Evolutionary conservation across 1,140 invertebrate genomes (phyloP).

Genomic region (Lordiphosa clarofinis): DNA sequence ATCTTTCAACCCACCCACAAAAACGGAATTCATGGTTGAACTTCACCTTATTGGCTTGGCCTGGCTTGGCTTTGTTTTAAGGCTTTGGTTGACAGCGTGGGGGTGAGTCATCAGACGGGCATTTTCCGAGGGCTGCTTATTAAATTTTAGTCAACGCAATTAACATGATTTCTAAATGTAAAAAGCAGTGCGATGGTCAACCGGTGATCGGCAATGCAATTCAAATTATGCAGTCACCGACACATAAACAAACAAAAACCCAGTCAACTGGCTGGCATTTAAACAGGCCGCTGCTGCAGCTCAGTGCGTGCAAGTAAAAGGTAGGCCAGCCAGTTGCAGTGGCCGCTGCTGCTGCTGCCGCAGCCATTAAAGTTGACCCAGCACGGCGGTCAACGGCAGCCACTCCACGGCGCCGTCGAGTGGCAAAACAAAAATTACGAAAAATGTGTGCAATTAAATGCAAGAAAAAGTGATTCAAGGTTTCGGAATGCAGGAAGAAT

Average conservation of each 20-base stretch:
- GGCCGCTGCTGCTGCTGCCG: conserved; percentile 13
- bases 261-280: conserved; percentile 58
- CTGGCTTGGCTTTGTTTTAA: conserved; percentile 10
- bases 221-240: conserved; percentile 34
- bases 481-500: conserved; percentile 80
- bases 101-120: not conserved
- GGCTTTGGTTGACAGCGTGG: not conserved
- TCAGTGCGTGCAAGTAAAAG: conserved; percentile 53
- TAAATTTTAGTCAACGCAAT: conserved; percentile 54
- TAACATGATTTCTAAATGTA: conserved; percentile 69
- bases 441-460: conserved; percentile 70
- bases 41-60: conserved; percentile 59
- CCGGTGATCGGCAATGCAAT: conserved; percentile 55
- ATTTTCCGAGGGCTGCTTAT: conserved; percentile 12
- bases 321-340: conserved; percentile 42
- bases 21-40: conserved; percentile 49
- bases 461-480: conserved; percentile 79
- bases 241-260: conserved; percentile 38
- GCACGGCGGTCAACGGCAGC: conserved; percentile 63
- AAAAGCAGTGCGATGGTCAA: conserved; percentile 67
- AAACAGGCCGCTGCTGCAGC: conserved; percentile 23
- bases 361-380: conserved; percentile 62
- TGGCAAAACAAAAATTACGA: conserved; percentile 30
- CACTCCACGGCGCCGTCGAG: conserved; percentile 51
- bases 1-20: conserved; percentile 35